Conservation (phyloP, 2,797 vertebrate genomes). For the Heliangelus exortis region DNA sequence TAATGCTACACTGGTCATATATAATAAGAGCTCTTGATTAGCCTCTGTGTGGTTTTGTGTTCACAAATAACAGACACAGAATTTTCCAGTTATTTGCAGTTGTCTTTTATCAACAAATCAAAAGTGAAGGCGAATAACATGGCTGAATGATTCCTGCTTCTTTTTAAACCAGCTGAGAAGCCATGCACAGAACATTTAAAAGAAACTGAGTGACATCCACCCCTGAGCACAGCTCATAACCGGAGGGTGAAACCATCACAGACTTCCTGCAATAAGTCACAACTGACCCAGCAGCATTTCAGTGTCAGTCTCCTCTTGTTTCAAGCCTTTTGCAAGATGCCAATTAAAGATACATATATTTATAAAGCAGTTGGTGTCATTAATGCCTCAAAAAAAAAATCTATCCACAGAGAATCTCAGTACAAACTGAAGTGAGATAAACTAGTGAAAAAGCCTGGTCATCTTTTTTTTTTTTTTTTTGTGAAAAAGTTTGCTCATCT, state of each 20-base stretch:
- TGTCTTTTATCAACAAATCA: constrained; percentile 12
- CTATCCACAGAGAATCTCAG: neutral
- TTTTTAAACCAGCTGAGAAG: constrained; percentile 21
- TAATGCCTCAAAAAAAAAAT: neutral
- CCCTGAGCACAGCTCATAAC: neutral
- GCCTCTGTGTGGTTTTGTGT: neutral
- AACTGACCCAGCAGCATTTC: neutral
- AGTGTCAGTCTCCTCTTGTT: neutral
- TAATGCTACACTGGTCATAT: neutral
- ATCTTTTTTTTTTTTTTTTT: neutral
- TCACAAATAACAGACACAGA: neutral
- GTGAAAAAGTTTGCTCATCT: neutral
- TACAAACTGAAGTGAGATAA: neutral
- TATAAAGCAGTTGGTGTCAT: neutral
- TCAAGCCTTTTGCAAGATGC: neutral
- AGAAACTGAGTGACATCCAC: constrained; percentile 9
- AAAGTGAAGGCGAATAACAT: constrained; percentile 38
- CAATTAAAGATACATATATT: neutral
- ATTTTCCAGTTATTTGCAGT: neutral
- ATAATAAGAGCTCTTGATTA: neutral
- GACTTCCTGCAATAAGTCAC: neutral
- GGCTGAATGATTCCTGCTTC: neutral
- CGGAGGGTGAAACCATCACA: neutral
- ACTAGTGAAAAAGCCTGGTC: neutral
- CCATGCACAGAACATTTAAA: neutral